Evolutionary conservation across 2,888 invertebrate genomes (phyloP), one percentile per base, ranked within the genome.

Genomic region (Exephanes ischioxanthus): DNA sequence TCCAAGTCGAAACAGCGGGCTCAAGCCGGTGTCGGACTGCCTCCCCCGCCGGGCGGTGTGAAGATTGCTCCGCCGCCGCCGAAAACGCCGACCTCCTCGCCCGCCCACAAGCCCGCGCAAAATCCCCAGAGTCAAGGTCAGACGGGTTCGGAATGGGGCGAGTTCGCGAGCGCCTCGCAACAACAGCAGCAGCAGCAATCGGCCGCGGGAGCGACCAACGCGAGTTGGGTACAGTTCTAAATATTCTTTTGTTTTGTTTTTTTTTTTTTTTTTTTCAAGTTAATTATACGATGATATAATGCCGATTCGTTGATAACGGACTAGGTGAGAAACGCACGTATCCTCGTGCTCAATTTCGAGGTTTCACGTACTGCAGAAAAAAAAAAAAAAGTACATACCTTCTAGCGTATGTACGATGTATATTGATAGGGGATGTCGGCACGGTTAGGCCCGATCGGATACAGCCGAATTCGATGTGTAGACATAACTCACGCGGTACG

Each of bases 41-140:
- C 98, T 53, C 99, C 99, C 6, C 98, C 98, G 11, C 97, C 98
- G 0, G 96, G 97, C 61, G 94, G 96, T 2, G 96, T 97, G 1
- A 97, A 96, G 94, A 95, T 97, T 85, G 96, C 97, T 19, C 97
- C 97, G 83, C 97, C 98, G 71, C 97, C 97, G 1, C 96, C 97
- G 11, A 94, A 94, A 73, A 94, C 94, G 45, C 94, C 94, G 63
- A 96, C 96, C n/a, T 96, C 96, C 7, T 97, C 98, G 16, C 98
- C 98, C 51, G 97, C 97, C 73, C 97, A 97, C 88, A 96, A 95
- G 80, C 96, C 96, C 51, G 95, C 95, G 30, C 95, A 96, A 77
- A 94, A 94, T 16, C 94, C 94, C 9, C 94, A 94, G 83, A 93
- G 91, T 88, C 93, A 94, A 80, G 89, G 92, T 79, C 90, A 84